phyloP scores from a whole-genome alignment of 2,113 vertebrate genomes.

The Cricetomys ansorgei region DNA sequence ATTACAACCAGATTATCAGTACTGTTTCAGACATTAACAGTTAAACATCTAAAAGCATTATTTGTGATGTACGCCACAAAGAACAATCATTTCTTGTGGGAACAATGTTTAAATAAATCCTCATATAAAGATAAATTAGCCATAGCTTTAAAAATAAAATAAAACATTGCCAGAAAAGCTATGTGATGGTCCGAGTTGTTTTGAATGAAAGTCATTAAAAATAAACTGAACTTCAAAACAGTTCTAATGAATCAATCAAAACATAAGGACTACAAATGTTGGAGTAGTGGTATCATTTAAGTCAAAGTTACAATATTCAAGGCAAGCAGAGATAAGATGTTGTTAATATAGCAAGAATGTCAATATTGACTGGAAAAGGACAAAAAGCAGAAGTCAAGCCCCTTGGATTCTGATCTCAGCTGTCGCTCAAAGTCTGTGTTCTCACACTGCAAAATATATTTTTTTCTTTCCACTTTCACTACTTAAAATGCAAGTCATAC shows the following conservation, averaged over 20 bases:
- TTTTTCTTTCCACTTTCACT: neutral
- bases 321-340: neutral
- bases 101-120: slow-evolving; percentile 26
- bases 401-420: neutral
- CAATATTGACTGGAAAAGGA: slow-evolving; percentile 15
- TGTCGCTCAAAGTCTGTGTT: neutral
- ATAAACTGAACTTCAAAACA: neutral
- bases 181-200: neutral
- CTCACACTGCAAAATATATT: neutral
- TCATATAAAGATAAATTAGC: neutral
- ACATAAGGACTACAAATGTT: neutral
- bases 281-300: neutral
- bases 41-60: slow-evolving; percentile 49
- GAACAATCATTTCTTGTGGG: slow-evolving; percentile 34
- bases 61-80: slow-evolving; percentile 66
- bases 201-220: slow-evolving; percentile 45
- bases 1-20: slow-evolving; percentile 61
- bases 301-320: neutral
- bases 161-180: neutral
- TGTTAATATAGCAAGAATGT: neutral
- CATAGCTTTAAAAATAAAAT: neutral
- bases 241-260: neutral
- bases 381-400: neutral
- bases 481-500: neutral
- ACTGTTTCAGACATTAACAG: slow-evolving; percentile 62